Evolutionary conservation across 2,797 vertebrate species (phyloP).

Genomic region (Rhinella marina): DNA sequence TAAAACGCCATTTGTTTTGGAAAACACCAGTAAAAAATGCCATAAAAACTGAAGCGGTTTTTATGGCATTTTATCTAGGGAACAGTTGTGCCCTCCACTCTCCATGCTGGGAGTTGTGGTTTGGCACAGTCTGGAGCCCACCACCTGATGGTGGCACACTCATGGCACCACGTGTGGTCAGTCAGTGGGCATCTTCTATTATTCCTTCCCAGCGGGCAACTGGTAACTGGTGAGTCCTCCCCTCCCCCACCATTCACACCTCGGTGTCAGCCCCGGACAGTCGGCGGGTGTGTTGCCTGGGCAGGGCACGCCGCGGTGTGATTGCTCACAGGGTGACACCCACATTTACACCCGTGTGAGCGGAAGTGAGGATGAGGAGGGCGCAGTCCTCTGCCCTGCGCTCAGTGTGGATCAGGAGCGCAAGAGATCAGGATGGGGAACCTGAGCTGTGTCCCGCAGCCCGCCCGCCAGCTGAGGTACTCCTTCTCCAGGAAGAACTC

Average conservation of each 20-base stretch:
- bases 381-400: neutral
- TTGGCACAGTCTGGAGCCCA: no score
- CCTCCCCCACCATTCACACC: neutral
- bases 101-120: no score
- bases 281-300: constrained; percentile 18
- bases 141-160: no score
- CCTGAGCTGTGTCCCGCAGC: constrained; percentile 75
- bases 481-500: constrained; percentile 77
- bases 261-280: neutral
- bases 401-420: constrained; percentile 41
- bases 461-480: constrained; percentile 68
- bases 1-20: no score
- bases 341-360: constrained; percentile 66
- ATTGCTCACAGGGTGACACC: constrained; percentile 64
- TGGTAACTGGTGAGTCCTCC: neutral
- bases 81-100: no score
- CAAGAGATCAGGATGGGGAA: constrained; percentile 73
- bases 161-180: neutral
- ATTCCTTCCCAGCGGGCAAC: neutral
- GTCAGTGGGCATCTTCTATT: neutral
- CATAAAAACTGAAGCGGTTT: no score
- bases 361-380: constrained; percentile 62
- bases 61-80: no score
- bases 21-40: no score
- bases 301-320: constrained; percentile 9